Conservation (phyloP, 1,140 invertebrate genomes). For the Plectrocnemia conspersa region DNA sequence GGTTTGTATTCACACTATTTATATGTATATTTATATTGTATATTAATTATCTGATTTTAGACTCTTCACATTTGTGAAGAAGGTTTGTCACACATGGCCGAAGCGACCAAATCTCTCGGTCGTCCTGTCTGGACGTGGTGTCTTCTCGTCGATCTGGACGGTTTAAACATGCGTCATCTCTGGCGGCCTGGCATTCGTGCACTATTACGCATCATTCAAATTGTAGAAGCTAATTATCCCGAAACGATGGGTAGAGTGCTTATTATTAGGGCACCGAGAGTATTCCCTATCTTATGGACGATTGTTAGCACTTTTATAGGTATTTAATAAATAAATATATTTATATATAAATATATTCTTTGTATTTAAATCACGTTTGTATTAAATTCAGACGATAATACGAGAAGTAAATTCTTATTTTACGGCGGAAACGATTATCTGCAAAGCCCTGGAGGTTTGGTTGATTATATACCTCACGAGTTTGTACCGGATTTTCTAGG, state of each 20-base stretch:
- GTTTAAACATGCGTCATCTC: slow-evolving; percentile 90
- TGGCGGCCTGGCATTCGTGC: slow-evolving; percentile 91
- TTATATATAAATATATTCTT: not conserved
- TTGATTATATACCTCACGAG: slow-evolving; percentile 81
- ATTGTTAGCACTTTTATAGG: slow-evolving; percentile 93
- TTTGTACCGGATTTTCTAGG: slow-evolving; percentile 90
- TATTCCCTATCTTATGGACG: slow-evolving; percentile 97
- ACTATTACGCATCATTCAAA: slow-evolving; percentile 88
- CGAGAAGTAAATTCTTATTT: slow-evolving; percentile 89
- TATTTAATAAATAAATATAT: slow-evolving; percentile 41
- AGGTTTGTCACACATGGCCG: slow-evolving; percentile 75
- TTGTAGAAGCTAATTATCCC: slow-evolving; percentile 93
- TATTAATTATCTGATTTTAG: slow-evolving; percentile 41
- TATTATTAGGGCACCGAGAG: slow-evolving; percentile 82
- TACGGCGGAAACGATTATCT: slow-evolving; percentile 86
- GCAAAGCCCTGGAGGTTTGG: slow-evolving; percentile 68
- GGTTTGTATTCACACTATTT: slow-evolving; percentile 52
- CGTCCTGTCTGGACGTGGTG: slow-evolving; percentile 86
- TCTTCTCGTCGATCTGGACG: slow-evolving; percentile 87
- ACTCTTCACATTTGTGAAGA: slow-evolving; percentile 84
- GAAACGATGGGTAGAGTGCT: slow-evolving; percentile 90
- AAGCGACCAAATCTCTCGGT: slow-evolving; percentile 68
- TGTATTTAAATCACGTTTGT: slow-evolving; percentile 24
- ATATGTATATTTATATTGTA: not conserved
- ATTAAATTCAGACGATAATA: slow-evolving; percentile 77